Base-by-base conservation (phyloP, 2,113 vertebrate genomes). In the Grammomys dolichurus region DNA sequence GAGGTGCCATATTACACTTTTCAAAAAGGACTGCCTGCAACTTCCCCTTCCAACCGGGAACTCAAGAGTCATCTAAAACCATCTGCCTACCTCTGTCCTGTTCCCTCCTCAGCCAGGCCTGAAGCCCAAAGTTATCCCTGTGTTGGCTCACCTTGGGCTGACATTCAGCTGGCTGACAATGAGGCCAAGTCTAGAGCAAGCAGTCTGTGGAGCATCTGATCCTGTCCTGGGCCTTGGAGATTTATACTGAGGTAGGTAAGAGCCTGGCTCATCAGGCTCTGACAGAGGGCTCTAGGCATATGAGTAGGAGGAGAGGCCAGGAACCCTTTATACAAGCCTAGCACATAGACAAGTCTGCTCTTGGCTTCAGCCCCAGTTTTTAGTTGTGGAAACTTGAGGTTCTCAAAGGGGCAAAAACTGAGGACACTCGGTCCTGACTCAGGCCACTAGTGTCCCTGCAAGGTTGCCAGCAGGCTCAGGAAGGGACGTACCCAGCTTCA, bases 401-500 rank as follows among this genome's bases (percentile, higher is more conserved):
- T 76, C 92, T 93, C 72, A 85, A 89, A 90, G 78, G 69, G 65
- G 48, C 0, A 0, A 70, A 51, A 48, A 7, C 28, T 46, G 20
- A 31, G 67, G 69, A 40, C 1, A 9, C 24, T 43, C 4, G 58
- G 70, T 60, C 51, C 54, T 43, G 26, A 85, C 70, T 46, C 67
- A 72, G 88, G 81, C 93, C 63, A 93, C 92, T 91, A 92, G 76
- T n/a, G 11, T 24, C 36, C 46, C 69, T 40, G 46, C 17, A 60
- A 60, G n/a, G n/a, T 31, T 5, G 70, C 54, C 58, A 16, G 80
- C 0, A 3, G 46, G 31, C 48, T 84, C 60, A 48, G 87, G 76
- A 51, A 75, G 87, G 87, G 88, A 88, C 97, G 63, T 97, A 99
- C 99, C 99, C 84, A 99, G 98, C 97, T 99, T 99, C 33, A 99